Evolutionary conservation across 2,113 vertebrate species (phyloP), one percentile per base, ranked within the genome.

Genomic region (Numenius arquata): DNA sequence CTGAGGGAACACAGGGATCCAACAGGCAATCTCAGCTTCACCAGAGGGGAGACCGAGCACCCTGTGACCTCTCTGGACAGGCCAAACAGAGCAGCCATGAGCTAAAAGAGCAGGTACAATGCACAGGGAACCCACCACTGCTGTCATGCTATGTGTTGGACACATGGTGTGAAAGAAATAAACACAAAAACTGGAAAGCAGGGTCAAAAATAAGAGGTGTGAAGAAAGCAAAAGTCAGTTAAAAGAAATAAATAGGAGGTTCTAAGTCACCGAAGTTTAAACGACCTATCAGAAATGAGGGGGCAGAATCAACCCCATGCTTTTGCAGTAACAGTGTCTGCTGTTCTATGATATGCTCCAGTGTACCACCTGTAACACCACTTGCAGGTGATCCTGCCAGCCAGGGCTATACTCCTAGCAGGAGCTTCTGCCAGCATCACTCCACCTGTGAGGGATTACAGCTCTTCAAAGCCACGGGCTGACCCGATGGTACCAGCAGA

Each of bases 401-500:
- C 53, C 70, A 59, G 61, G 56, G 65, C 92, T 72, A 14, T 4
- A 45, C 77, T 96, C 68, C 26, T 56, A 78, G 91, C 86, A 41
- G 40, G 61, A 94, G 43, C 68, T 92, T 52, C 86, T 94, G 93
- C 73, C 91, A 91, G 77, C 74, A 88, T 30, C 67, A 22, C 67
- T 83, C 70, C 6, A 12, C 55, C 71, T 79, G 62, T 75, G 87
- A 91, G 47, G 94, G 89, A 94, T 90, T 95, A 85, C 45, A 85
- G 77, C 34, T 85, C 85, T 85, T 58, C 88, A 85, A 88, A 91
- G 94, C 76, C 85, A 76, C 81, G 61, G 45, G 77, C 91, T 85
- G 85, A 89, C 93, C 70, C 22, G 25, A 72, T 20, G 6, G 74
- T 76, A 85, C 89, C 93, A 89, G 58, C 78, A 94, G 81, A 72